Base-by-base conservation (phyloP, 2,888 invertebrate genomes). In the Amphiduros pacificus region DNA sequence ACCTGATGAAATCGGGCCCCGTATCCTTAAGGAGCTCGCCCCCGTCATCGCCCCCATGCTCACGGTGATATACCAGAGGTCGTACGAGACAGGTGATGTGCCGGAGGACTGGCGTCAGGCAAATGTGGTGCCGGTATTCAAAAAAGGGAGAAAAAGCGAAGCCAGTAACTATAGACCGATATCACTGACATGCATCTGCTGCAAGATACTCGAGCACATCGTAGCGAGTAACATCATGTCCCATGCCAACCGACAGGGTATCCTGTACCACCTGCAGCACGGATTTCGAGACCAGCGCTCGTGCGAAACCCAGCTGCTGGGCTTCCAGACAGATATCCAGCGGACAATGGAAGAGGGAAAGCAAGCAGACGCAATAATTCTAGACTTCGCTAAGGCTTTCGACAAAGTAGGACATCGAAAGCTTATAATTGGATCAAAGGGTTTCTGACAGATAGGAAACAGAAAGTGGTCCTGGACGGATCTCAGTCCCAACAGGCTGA, bases 371-470 rank as follows among this genome's bases (percentile, higher is more conserved):
- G 51, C 29, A 5, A 51, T 51, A 5, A 24, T 51, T 5, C 20
- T 51, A 27, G 51, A 51, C 9, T 51, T 51, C n/a, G 26, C 24
- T 24, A 51, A 51, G n/a, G 51, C 29, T 6, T 51, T 51, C n/a
- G 51, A 51, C 51, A 51, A 51, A 22, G 26, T 27, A 6, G 17
- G 27, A 6, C 51, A 51, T 28, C 6, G 24, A 6, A 6, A 27
- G 26, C 51, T 51, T 24, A 9, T 49, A 11, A 17, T 24, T 22
- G 22, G 22, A 44, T 22, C 22, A 9, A 11, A 17, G 22, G 44
- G 44, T 6, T 44, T 5, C 44, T 44, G 6, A 44, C n/a, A 22
- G 22, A 44, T 22, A 44, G 44, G n/a, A 22, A 20, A n/a, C 44
- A 44, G n/a, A 5, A 22, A n/a, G 44, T 44, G 5, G 44, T 44